A percentile compares a stretch with the other conserved stretches of the same genome.
Conservation (phyloP, 2,888 invertebrate genomes). For the Carcina quercana region DNA sequence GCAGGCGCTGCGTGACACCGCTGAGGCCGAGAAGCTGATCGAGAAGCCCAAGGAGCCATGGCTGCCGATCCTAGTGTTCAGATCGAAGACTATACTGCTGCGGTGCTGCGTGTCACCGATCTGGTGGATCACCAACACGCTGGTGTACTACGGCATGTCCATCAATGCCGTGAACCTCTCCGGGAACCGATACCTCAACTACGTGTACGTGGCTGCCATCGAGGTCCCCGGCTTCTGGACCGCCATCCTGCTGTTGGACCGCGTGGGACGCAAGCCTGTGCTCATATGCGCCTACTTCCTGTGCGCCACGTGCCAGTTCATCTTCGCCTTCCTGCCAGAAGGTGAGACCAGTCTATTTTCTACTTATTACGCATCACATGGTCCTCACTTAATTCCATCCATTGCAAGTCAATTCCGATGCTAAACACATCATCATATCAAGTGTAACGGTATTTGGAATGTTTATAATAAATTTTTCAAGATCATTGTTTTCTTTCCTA, state of each 20-base stretch:
- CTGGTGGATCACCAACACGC: conserved; percentile 81
- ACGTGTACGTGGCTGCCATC: conserved; percentile 76
- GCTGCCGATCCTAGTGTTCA: conserved; percentile 42
- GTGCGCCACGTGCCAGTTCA: conserved; percentile 76
- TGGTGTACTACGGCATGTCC: conserved; percentile 82
- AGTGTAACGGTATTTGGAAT: no score
- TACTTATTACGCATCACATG: no score
- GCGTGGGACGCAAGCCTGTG: conserved; percentile 77
- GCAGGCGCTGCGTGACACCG: conserved; percentile 44
- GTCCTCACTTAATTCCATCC: no score
- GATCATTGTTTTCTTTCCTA: no score
- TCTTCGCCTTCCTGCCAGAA: conserved; percentile 73
- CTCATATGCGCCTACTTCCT: conserved; percentile 75
- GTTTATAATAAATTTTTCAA: no score
- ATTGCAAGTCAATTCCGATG: no score
- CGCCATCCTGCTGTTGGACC: conserved; percentile 77
- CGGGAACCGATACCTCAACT: conserved; percentile 80
- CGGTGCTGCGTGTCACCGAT: conserved; percentile 62
- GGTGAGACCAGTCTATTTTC: conserved; percentile 41
- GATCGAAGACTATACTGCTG: conserved; percentile 37
- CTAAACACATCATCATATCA: no score
- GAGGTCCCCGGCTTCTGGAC: conserved; percentile 84
- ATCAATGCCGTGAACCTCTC: conserved; percentile 79
- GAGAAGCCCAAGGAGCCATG: conserved; percentile 46
- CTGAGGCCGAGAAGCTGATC: conserved; percentile 40